Conservation (phyloP, 2,113 vertebrate species). For the Nothocercus julius region DNA sequence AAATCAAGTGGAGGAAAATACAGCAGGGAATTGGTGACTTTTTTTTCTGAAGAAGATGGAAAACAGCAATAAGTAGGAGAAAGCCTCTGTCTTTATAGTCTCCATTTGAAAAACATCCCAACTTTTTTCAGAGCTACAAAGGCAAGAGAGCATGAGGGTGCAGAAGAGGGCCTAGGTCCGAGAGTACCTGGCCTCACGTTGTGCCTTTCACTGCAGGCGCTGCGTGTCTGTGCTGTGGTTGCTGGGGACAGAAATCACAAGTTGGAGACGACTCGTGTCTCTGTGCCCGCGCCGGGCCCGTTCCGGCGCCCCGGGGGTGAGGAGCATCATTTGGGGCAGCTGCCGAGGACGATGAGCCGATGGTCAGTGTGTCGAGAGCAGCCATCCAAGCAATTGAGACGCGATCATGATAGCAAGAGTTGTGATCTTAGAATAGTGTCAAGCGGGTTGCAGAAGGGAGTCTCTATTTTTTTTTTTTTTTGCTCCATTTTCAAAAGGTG, state of each 20-base stretch:
- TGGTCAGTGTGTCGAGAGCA: not conserved
- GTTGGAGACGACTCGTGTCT: not conserved
- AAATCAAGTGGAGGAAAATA: slow-evolving; percentile 13
- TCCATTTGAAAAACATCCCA: not conserved
- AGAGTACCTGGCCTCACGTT: not conserved
- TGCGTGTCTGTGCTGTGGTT: rapidly evolving
- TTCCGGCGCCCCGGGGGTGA: not conserved
- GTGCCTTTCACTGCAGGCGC: rapidly evolving
- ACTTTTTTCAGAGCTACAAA: not conserved
- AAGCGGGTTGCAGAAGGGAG: not conserved
- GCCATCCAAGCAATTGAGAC: not conserved
- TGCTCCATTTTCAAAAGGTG: not conserved
- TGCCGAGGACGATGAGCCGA: not conserved
- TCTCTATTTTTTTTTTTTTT: not conserved
- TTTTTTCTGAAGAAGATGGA: not conserved
- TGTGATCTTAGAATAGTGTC: not conserved
- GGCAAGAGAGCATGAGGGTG: not conserved
- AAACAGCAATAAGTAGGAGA: not conserved
- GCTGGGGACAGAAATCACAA: not conserved
- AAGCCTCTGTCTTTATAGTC: not conserved
- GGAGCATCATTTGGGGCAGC: not conserved
- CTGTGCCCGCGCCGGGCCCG: rapidly evolving
- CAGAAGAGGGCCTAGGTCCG: not conserved
- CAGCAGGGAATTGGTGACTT: not conserved
- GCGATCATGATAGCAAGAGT: not conserved